phyloP scores from a whole-genome alignment of 1,140 invertebrate genomes.

The Galleria mellonella region DNA sequence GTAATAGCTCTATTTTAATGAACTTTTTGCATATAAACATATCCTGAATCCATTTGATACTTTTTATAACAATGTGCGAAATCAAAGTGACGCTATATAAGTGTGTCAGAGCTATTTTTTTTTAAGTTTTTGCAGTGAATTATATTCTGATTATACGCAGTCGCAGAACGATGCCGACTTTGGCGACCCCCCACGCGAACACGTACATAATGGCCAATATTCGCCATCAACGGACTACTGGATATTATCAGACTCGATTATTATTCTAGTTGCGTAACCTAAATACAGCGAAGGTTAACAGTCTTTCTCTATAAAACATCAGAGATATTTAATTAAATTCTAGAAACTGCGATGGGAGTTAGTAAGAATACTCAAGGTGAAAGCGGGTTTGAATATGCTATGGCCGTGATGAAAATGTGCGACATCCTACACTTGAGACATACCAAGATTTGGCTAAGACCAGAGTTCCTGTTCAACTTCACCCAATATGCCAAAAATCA shows the following conservation, averaged over 20 bases:
- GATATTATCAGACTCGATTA: constrained; percentile 21
- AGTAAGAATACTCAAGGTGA: constrained; percentile 83
- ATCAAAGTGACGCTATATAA: too few species aligned
- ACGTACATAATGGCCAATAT: constrained; percentile 53
- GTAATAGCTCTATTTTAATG: too few species aligned
- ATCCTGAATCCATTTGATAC: too few species aligned
- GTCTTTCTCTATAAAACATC: constrained; percentile 14
- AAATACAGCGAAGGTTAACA: constrained; percentile 30
- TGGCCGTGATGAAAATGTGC: constrained; percentile 91
- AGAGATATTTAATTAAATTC: constrained; percentile 17
- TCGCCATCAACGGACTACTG: constrained; percentile 29
- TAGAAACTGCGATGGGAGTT: constrained; percentile 89
- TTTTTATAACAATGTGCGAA: too few species aligned
- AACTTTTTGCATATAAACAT: too few species aligned
- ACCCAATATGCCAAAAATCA: constrained; percentile 86
- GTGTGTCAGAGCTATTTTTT: too few species aligned
- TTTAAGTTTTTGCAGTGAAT: too few species aligned
- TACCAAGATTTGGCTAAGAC: constrained; percentile 87
- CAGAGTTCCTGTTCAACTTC: constrained; percentile 86
- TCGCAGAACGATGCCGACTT: constrained; percentile 6
- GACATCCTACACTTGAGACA: constrained; percentile 89
- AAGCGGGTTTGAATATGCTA: constrained; percentile 86
- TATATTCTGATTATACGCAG: too few species aligned
- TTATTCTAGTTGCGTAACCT: constrained; percentile 28
- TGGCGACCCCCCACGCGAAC: constrained; percentile 46